Conservation (phyloP, 2,888 invertebrate genomes). For the Cerastis leucographa region DNA sequence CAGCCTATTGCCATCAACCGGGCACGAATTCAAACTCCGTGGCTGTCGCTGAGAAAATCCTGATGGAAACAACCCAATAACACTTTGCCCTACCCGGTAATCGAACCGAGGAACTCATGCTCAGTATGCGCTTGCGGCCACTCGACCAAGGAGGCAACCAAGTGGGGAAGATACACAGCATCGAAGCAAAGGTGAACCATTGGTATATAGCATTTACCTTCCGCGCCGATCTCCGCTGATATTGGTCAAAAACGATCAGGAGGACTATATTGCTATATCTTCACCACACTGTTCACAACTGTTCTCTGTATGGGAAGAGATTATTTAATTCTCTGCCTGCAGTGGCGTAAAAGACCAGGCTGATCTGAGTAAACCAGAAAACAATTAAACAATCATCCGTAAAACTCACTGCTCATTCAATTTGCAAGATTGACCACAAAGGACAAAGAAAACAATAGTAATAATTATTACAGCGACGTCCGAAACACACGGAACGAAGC, state of each 20-base stretch:
- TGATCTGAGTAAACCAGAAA: slow-evolving; percentile 8
- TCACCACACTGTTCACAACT: not conserved
- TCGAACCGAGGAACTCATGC: too few species aligned
- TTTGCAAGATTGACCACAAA: slow-evolving; percentile 44
- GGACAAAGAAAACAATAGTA: slow-evolving; percentile 43
- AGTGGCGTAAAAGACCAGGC: not conserved
- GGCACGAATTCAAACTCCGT: not conserved
- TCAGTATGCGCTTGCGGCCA: too few species aligned
- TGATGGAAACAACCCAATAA: too few species aligned
- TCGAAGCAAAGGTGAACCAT: too few species aligned
- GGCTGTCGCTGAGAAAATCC: not conserved
- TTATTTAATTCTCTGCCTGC: not conserved
- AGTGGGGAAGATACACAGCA: too few species aligned
- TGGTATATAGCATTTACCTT: too few species aligned
- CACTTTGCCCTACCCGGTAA: too few species aligned
- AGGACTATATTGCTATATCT: not conserved
- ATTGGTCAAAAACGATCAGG: not conserved
- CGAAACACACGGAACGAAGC: slow-evolving; percentile 6
- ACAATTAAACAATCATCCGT: slow-evolving; percentile 30
- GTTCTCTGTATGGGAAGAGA: not conserved
- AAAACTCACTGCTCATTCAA: slow-evolving; percentile 31
- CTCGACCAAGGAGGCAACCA: too few species aligned
- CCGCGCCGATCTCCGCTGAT: not conserved
- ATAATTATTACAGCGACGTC: slow-evolving; percentile 41
- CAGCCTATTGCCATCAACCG: not conserved